Conservation (phyloP, 2,797 vertebrate genomes). For the Bucorvus abyssinicus region DNA sequence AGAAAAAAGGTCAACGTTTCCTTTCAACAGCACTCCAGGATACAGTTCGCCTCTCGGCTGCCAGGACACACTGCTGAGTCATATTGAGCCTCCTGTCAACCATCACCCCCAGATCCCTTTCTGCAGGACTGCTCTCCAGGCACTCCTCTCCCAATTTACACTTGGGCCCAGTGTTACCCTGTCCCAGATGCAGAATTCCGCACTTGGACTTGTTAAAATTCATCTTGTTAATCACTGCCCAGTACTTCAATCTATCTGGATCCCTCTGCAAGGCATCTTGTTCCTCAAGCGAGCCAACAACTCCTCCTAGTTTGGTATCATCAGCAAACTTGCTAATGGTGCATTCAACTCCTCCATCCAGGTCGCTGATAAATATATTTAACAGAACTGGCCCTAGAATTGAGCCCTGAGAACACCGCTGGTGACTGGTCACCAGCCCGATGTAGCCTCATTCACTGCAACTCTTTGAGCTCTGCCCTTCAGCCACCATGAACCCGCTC, state of each 20-base stretch:
- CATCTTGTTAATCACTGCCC: neutral
- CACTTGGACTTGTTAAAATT: neutral
- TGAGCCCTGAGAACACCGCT: neutral
- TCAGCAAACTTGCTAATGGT: neutral
- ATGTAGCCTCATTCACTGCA: neutral
- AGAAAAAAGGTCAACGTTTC: neutral
- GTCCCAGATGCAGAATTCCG: neutral
- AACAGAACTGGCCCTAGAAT: neutral
- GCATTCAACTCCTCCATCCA: neutral
- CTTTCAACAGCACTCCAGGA: neutral
- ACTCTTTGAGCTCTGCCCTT: no score
- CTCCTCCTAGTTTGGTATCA: neutral
- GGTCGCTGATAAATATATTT: neutral
- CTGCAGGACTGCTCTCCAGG: neutral
- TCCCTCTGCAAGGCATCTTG: neutral
- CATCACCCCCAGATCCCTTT: neutral
- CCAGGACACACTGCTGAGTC: no score
- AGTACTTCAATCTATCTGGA: neutral
- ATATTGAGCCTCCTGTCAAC: neutral
- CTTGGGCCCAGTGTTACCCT: neutral
- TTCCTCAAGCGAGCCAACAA: neutral
- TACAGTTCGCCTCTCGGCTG: neutral
- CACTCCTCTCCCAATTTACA: neutral
- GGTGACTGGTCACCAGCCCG: neutral
- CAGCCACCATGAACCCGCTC: fast-evolving